These are phyloP conservation scores for Rhagonycha fulva DNA, from an alignment of 2,888 invertebrate genomes.

Conservation along the genomic window DNA sequence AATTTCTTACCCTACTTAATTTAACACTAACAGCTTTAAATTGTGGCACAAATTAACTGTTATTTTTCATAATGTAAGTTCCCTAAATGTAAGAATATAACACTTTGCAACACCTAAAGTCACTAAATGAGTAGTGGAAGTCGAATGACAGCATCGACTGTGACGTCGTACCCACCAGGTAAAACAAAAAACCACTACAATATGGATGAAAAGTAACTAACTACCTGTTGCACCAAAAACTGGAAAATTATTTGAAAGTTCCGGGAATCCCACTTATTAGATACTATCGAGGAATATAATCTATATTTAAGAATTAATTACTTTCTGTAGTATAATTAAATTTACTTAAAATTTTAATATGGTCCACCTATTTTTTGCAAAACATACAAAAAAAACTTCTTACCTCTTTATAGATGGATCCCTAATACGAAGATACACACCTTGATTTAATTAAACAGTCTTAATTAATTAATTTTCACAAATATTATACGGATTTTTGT, in stretches of 20 bases:
- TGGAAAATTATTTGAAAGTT: background rate
- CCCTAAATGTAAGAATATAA: background rate
- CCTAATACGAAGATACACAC: background rate
- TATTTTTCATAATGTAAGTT: background rate
- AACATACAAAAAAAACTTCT: background rate
- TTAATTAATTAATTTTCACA: background rate
- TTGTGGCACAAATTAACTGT: background rate
- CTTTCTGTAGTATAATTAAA: too few relatives aligned
- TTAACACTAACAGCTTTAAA: background rate
- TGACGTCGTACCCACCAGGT: background rate
- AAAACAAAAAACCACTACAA: background rate
- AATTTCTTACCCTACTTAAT: background rate
- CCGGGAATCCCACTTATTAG: background rate
- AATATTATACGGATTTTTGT: background rate
- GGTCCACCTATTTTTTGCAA: too few relatives aligned
- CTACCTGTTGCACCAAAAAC: background rate
- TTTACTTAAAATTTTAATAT: too few relatives aligned
- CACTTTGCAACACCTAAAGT: background rate
- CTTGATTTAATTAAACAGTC: background rate
- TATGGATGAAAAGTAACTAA: background rate
- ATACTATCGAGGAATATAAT: background rate
- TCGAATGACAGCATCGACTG: background rate
- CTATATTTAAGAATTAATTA: background rate
- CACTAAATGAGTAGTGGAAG: background rate
- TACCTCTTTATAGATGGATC: background rate